Evolutionary conservation across 37 sponge, comb jelly and placozoan species (phyloP).

Genomic region (Hormiphora californensis): DNA sequence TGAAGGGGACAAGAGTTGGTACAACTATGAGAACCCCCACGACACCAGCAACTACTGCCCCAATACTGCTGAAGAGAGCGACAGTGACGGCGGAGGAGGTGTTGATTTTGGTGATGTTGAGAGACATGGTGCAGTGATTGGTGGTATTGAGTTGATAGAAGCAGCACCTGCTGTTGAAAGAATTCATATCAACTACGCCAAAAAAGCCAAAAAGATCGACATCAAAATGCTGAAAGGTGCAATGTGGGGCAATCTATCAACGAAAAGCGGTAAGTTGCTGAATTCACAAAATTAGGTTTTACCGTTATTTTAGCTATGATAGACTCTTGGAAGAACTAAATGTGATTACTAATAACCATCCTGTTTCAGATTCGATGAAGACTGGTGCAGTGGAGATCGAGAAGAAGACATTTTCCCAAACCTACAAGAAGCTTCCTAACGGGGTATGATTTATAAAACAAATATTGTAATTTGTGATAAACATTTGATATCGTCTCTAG

Average conservation of each 20-base stretch:
- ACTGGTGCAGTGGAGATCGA: no score
- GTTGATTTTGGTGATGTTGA: not conserved
- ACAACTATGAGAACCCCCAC: slow-evolving; percentile 69
- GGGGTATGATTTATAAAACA: no score
- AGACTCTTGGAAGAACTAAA: no score
- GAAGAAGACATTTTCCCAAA: no score
- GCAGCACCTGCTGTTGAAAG: slow-evolving; percentile 59
- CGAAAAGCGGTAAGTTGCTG: not conserved
- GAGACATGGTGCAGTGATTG: not conserved
- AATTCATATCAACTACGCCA: slow-evolving; percentile 71
- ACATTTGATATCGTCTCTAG: no score
- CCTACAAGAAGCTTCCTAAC: no score
- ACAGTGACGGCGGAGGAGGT: slow-evolving; percentile 52
- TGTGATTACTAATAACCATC: no score
- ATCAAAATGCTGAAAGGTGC: slow-evolving; percentile 72
- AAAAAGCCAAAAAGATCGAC: slow-evolving; percentile 70
- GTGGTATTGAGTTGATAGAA: not conserved
- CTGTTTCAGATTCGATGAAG: no score
- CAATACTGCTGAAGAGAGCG: not conserved
- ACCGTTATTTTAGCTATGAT: no score
- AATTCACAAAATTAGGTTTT: no score
- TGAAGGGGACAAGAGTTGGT: slow-evolving; percentile 60
- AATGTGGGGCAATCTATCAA: slow-evolving; percentile 71
- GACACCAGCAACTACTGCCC: slow-evolving; percentile 70
- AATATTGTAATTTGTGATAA: no score